Evolutionary conservation across 2,888 invertebrate genomes (phyloP), one percentile per base, ranked within the genome.

Genomic region (Erebia aethiops): DNA sequence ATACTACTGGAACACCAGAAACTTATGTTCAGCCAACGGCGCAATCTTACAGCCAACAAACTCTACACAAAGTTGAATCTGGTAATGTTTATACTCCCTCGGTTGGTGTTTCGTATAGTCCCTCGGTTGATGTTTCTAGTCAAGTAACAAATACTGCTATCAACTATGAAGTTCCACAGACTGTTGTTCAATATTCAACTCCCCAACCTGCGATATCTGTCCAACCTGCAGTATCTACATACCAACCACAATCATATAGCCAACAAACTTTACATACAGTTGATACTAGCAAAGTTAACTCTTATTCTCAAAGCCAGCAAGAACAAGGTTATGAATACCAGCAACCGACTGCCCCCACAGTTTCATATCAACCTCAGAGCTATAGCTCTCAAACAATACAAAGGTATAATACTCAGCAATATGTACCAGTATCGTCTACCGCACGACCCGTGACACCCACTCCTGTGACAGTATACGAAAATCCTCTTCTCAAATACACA

Each of bases 201-300:
- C 77, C 82, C 2, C 84, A 85, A 74, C 88, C 90, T 43, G 75
- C 81, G 18, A 65, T 88, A 57, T 84, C 89, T 14, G n/a, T n/a
- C 2, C 84, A 85, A 74, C 88, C 90, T 43, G 75, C 81, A 21
- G 66, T 88, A 57, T 84, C 89, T 14, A 87, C 86, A 13, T 87
- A 88, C 74, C 83, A 86, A 76, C 90, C 90, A 14, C 88, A 90
- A 74, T 77, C 82, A 1, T 80, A 82, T 54, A 86, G 84, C 58
- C 91, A 91, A 8, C 88, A 91, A 77, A 89, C 85, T 3, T 69
- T 87, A 51, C 90, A 90, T 72, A 86, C 87, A 67, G 85, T 87
- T 3, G 86, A 89, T 69, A 79, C 81, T 35, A 82, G 78, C 68
- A 82, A 88, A 77, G 77, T 88, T 8, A 85, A 87, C 64, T 79